These are phyloP conservation scores for Macrochelys suwanniensis DNA, from an alignment of 2,797 vertebrate species.

Conservation along the genomic window DNA sequence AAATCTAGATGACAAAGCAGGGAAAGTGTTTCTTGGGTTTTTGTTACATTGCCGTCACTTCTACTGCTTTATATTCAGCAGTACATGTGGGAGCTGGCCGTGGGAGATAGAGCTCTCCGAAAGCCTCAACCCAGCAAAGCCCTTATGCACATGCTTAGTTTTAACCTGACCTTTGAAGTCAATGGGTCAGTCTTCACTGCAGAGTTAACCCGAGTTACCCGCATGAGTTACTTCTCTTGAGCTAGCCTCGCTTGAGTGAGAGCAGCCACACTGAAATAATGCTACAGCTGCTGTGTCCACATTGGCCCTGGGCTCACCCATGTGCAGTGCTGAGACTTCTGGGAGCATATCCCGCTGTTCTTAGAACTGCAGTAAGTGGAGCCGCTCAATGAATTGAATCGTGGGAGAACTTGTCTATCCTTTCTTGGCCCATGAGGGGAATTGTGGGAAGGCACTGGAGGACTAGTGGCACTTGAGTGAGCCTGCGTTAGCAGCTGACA, in stretches of 20 bases:
- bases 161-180: background rate
- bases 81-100: slow-evolving; percentile 24
- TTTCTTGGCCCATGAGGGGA: background rate
- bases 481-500: background rate
- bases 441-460: background rate
- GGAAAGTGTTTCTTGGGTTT: slow-evolving; percentile 67
- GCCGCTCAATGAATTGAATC: background rate
- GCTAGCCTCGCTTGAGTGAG: background rate
- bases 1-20: slow-evolving; percentile 69
- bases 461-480: background rate
- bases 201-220: background rate
- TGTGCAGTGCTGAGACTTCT: background rate
- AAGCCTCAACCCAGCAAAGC: background rate
- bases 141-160: background rate
- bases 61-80: slow-evolving; percentile 4
- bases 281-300: background rate
- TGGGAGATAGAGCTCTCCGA: background rate
- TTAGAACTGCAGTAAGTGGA: background rate
- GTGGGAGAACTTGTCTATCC: background rate
- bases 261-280: background rate
- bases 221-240: background rate
- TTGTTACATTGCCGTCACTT: slow-evolving; percentile 66
- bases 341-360: background rate
- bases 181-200: accelerated
- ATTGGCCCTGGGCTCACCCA: background rate